Percentiles rank a stretch among this genome's conserved stretches.
Evolutionary conservation across 2,113 vertebrate genomes (phyloP).

Genomic region (Petroica traversi): DNA sequence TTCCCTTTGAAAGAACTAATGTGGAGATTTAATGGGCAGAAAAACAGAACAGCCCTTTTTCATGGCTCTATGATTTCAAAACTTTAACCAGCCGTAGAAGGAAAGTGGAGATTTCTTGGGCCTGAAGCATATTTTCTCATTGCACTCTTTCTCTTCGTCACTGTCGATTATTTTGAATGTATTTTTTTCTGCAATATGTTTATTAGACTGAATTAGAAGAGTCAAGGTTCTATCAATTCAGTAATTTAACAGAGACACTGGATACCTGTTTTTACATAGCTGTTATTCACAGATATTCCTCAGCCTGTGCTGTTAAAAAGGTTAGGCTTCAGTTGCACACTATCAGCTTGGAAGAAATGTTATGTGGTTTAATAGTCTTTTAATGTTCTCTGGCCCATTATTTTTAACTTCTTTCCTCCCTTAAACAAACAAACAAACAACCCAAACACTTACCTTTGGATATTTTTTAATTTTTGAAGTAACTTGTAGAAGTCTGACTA

Average conservation of each 20-base stretch:
- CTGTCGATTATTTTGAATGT: too few relatives aligned
- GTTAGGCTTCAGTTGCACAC: background rate
- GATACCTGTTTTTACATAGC: background rate
- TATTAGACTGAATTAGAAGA: background rate
- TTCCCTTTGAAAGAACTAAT: conserved; percentile 37
- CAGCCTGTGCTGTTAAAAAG: background rate
- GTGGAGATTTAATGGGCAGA: conserved; percentile 22
- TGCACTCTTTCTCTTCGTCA: too few relatives aligned
- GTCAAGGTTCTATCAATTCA: background rate
- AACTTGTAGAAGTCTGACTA: background rate
- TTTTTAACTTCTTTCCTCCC: background rate
- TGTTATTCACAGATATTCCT: background rate
- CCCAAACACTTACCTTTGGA: background rate
- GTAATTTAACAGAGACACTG: background rate
- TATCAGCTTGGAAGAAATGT: background rate
- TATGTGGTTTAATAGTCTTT: background rate
- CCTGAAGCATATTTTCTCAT: background rate
- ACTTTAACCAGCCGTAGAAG: background rate
- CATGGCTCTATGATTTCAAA: background rate
- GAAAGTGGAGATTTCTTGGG: background rate
- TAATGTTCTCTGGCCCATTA: background rate
- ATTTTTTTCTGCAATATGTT: background rate
- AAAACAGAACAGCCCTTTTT: background rate
- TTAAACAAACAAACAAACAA: too few relatives aligned
- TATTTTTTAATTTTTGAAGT: background rate